A percentile compares a stretch with the other conserved stretches of the same genome.
phyloP scores from a whole-genome alignment of 2,797 vertebrate genomes.

The Melanotaenia pygmaea region DNA sequence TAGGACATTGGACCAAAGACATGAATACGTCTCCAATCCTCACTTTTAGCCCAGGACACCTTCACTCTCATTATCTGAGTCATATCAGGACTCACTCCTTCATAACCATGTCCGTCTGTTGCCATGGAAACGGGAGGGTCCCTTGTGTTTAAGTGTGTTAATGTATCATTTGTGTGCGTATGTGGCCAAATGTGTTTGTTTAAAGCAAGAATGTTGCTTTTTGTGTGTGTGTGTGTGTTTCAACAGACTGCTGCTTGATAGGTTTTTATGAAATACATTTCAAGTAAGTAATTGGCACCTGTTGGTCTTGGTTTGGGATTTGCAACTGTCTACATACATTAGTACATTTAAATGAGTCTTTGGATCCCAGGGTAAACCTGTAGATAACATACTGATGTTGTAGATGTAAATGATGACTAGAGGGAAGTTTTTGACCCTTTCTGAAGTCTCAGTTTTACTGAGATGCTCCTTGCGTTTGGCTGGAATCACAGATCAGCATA shows the following conservation, averaged over 20 bases:
- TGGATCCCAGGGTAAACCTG: conserved; percentile 16
- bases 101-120: conserved; percentile 57
- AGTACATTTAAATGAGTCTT: conserved; percentile 19
- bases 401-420: background rate
- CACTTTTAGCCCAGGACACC: conserved; percentile 28
- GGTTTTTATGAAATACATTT: conserved; percentile 46
- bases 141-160: conserved; percentile 21
- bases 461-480: background rate
- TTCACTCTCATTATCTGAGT: conserved; percentile 54
- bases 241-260: conserved; percentile 27
- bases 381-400: conserved; percentile 9
- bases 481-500: background rate
- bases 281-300: conserved; percentile 41
- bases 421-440: background rate
- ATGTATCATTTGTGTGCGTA: conserved; percentile 16
- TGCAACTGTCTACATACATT: conserved; percentile 16
- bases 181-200: conserved; percentile 40
- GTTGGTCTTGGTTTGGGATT: conserved; percentile 37
- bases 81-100: conserved; percentile 42
- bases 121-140: conserved; percentile 57
- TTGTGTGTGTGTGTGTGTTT: conserved; percentile 10
- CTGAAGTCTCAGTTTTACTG: background rate
- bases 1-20: background rate
- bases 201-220: background rate
- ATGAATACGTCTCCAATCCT: background rate